phyloP scores from a whole-genome alignment of 2,888 invertebrate genomes.

The Panzeria rudis region DNA sequence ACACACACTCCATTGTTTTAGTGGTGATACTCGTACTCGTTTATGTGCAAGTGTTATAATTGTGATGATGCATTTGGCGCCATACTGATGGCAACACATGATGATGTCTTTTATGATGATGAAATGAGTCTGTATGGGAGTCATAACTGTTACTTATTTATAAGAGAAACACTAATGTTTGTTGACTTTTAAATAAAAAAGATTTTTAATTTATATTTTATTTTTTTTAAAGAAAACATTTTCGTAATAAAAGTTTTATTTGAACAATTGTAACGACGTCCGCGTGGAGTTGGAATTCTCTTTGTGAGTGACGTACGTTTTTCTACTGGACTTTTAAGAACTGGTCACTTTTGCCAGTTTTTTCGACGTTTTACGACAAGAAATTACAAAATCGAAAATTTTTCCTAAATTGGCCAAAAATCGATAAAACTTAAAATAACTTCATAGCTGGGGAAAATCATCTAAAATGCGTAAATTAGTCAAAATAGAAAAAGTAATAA shows the following conservation, averaged over 20 bases:
- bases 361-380: too few species aligned
- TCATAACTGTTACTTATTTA: conserved; percentile 27
- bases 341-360: background rate
- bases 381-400: background rate
- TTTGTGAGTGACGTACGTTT: background rate
- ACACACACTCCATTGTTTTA: background rate
- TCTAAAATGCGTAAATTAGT: too few species aligned
- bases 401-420: background rate
- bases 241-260: conserved; percentile 38
- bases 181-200: conserved; percentile 11
- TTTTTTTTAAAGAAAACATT: conserved; percentile 13
- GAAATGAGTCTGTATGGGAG: conserved; percentile 39
- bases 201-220: conserved; percentile 13
- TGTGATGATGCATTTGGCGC: conserved; percentile 67
- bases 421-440: too few species aligned
- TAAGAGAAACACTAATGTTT: conserved; percentile 22
- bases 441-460: too few species aligned
- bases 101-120: conserved; percentile 36
- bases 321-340: conserved; percentile 16
- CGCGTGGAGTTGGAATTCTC: background rate
- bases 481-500: too few species aligned
- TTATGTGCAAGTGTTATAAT: conserved; percentile 31
- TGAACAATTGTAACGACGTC: conserved; percentile 17
- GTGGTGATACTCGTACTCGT: background rate
- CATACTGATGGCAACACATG: conserved; percentile 55